phyloP scores from a whole-genome alignment of 2,888 invertebrate genomes.

The Clitarchus hookeri region DNA sequence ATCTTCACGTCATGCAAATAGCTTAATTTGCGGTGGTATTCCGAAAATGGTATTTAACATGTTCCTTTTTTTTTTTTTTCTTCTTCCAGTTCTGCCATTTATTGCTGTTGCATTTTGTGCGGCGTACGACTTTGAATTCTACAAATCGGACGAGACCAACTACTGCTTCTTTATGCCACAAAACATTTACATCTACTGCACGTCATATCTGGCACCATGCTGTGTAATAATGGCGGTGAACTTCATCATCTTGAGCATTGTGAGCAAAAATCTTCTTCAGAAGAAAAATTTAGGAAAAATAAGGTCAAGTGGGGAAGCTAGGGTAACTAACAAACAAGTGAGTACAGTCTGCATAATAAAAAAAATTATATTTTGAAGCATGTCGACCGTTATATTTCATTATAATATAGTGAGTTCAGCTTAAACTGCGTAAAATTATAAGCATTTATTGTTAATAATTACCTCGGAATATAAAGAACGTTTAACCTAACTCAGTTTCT shows the following conservation, averaged over 20 bases:
- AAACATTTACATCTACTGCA: conserved; percentile 2
- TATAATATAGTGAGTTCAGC: too few relatives aligned
- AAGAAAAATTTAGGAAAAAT: not conserved
- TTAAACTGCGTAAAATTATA: too few relatives aligned
- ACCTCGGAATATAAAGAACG: too few relatives aligned
- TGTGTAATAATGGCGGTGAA: not conserved
- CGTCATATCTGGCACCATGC: not conserved
- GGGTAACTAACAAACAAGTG: not conserved
- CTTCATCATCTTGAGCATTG: not conserved
- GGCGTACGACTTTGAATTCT: not conserved
- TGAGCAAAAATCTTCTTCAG: not conserved
- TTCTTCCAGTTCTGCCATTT: not conserved
- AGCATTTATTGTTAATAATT: too few relatives aligned
- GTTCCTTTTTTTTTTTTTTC: not conserved
- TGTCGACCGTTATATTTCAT: too few relatives aligned
- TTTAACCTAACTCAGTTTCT: too few relatives aligned
- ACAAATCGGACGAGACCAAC: not conserved
- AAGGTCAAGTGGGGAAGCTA: conserved; percentile 6
- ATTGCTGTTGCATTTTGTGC: not conserved
- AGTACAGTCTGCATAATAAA: not conserved
- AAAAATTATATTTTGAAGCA: too few relatives aligned
- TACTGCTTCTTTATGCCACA: not conserved
- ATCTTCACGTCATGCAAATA: too few relatives aligned
- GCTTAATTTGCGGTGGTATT: too few relatives aligned
- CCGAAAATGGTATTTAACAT: too few relatives aligned